Conservation (phyloP, 1,140 invertebrate species). For the Zaprionus lachaisei region DNA sequence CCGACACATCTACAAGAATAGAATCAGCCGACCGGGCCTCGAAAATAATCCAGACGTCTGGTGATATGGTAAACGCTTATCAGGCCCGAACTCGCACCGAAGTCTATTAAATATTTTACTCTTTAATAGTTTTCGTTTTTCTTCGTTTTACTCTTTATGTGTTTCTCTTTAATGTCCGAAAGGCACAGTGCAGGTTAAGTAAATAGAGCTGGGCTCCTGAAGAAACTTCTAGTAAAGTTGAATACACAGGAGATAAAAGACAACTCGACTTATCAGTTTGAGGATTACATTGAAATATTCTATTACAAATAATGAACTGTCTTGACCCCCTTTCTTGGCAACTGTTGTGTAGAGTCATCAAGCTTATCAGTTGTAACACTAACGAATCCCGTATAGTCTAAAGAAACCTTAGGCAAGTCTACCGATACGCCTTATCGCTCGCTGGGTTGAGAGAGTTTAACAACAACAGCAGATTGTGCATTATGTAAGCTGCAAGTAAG, state of each 20-base stretch:
- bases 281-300: not conserved
- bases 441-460: not conserved
- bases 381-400: not conserved
- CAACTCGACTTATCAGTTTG: not conserved
- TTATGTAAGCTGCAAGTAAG: not conserved
- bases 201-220: not conserved
- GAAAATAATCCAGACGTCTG: slow-evolving; percentile 10
- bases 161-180: not conserved
- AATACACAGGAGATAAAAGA: not conserved
- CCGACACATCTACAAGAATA: slow-evolving; percentile 4
- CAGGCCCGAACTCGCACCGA: not conserved
- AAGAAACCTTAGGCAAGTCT: slow-evolving; percentile 1
- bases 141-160: not conserved
- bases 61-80: not conserved
- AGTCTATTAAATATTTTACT: not conserved
- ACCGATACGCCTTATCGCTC: not conserved
- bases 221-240: not conserved
- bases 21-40: slow-evolving; percentile 1
- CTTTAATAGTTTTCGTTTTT: slow-evolving; percentile 1
- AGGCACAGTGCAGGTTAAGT: not conserved
- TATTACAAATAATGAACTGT: not conserved
- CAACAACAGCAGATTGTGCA: not conserved
- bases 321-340: not conserved
- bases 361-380: not conserved
- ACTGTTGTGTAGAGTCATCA: not conserved